Base-by-base conservation (phyloP, 2,113 vertebrate genomes). In the Chaetodon trifascialis region DNA sequence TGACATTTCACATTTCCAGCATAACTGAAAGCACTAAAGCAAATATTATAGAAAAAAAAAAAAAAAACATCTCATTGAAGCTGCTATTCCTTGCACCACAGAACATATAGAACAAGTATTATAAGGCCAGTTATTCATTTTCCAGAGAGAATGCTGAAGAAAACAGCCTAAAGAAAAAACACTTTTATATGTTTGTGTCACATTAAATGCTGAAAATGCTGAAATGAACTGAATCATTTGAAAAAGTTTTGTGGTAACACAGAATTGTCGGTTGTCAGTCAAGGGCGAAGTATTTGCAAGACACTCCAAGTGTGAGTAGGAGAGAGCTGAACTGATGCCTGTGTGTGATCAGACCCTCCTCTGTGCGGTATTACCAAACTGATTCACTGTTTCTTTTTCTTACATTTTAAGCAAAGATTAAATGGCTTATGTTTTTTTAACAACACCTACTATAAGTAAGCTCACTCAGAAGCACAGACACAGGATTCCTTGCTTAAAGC, bases 131-230 rank as follows among this genome's bases (percentile, higher is more conserved):
- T 40, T n/a, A n/a, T 38, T 54, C 3, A 54, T 38, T 38, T 54
- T 25, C 12, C 21, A 25, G 10, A 14, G 25, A 19, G 11, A n/a
- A 11, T 21, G 11, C 15, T 68, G 16, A 49, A 19, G 38, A 23
- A 66, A 66, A 30, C 16, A 2, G 1, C 25, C 5, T 51, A 0
- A 10, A 70, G 19, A 71, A 42, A 55, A 55, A 7, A 14, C 11
- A 15, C 34, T 15, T 11, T 42, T 30, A 30, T 44, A 40, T 55
- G 42, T 34, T 47, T 21, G 3, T 54, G 14, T 74, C 46, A 40
- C n/a, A 54, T 42, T 42, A 42, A 63, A 64, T 64, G n/a, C 68
- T 44, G 38, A n/a, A n/a, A n/a, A n/a, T n/a, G n/a, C n/a, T n/a
- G n/a, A n/a, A n/a, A n/a, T n/a, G n/a, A 42, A 16, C 11, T 2